Conservation (phyloP, 2,888 invertebrate species). For the Pseudococcus longispinus region DNA sequence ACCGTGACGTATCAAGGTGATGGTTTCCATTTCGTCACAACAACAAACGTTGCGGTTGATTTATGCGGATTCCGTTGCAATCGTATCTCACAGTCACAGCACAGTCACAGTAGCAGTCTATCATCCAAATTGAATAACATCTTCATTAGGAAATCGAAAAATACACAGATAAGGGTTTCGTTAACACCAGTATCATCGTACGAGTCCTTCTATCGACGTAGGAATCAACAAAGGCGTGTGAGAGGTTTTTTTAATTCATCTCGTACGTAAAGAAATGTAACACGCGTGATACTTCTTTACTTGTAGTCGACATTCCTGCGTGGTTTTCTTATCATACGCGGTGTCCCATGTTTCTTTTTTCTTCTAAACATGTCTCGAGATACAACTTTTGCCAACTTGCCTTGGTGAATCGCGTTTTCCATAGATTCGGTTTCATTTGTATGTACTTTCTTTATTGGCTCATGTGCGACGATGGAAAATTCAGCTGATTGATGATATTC, state of each 20-base stretch:
- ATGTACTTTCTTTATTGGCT: background rate
- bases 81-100: background rate
- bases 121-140: too few relatives aligned
- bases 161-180: too few relatives aligned
- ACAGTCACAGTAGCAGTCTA: too few relatives aligned
- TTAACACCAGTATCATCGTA: too few relatives aligned
- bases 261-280: background rate
- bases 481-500: background rate
- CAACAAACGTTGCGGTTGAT: background rate
- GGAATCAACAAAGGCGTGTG: too few relatives aligned
- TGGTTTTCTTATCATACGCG: background rate
- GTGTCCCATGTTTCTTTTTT: background rate
- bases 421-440: background rate
- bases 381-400: background rate
- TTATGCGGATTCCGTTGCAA: background rate
- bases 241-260: background rate
- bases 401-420: background rate
- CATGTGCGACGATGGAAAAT: background rate
- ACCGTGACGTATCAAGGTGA: slow-evolving; percentile 21
- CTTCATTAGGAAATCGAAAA: too few relatives aligned
- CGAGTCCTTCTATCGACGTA: too few relatives aligned
- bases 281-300: slow-evolving; percentile 2
- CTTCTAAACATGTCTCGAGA: background rate
- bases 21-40: background rate
- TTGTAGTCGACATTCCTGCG: background rate